Evolutionary conservation across 2,888 invertebrate genomes (phyloP).

Genomic region (Eledone cirrhosa): DNA sequence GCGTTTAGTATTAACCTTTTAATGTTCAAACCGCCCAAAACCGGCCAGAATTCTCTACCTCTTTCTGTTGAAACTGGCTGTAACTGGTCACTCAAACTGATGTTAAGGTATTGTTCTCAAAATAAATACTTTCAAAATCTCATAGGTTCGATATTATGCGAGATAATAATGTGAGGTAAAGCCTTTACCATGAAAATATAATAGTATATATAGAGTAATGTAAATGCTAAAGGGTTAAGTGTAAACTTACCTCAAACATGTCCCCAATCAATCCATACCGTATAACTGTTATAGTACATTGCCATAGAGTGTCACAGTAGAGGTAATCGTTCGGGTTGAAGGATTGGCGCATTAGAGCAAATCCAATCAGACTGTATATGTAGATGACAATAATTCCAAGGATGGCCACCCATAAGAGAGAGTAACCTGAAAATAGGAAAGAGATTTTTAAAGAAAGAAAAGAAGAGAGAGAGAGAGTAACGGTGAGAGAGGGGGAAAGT

Average conservation of each 20-base stretch:
- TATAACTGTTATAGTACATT: slow-evolving; percentile 66
- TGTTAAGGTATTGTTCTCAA: too few species aligned
- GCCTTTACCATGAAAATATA: too few species aligned
- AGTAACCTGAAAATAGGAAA: slow-evolving; percentile 54
- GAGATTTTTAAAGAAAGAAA: background rate
- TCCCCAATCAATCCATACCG: slow-evolving; percentile 66
- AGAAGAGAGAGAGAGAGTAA: background rate
- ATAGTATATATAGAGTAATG: too few species aligned
- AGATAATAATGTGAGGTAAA: too few species aligned
- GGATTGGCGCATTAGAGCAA: slow-evolving; percentile 61
- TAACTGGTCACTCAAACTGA: too few species aligned
- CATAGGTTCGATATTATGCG: too few species aligned
- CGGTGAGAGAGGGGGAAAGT: background rate
- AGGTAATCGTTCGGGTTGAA: slow-evolving; percentile 59
- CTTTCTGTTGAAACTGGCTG: too few species aligned
- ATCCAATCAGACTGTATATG: slow-evolving; percentile 65
- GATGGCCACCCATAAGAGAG: slow-evolving; percentile 66
- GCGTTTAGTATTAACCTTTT: too few species aligned
- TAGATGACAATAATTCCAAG: slow-evolving; percentile 66
- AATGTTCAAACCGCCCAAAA: too few species aligned
- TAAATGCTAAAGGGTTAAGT: too few species aligned
- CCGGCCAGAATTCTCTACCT: too few species aligned
- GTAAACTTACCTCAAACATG: slow-evolving; percentile 62
- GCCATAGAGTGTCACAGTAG: slow-evolving; percentile 64
- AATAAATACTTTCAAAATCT: too few species aligned